Base-by-base conservation (phyloP, 2,113 vertebrate genomes). In the Aegithalos caudatus region DNA sequence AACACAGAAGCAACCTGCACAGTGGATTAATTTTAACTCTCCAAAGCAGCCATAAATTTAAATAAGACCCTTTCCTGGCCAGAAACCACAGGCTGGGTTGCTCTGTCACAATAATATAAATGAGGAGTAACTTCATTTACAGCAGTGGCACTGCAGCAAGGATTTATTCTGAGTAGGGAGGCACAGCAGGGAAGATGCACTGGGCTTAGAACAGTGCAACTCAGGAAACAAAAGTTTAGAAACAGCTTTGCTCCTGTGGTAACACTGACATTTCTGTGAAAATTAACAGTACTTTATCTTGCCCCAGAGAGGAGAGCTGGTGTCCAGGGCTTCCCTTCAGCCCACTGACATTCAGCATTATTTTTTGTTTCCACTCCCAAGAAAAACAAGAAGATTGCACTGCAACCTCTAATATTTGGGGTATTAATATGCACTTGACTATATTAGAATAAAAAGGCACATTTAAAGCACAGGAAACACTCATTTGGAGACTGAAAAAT, bases 1-100 rank as follows among this genome's bases (percentile, higher is more conserved):
- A 77, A 61, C 0, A 1, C 1, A 1, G 7, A 58, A 47, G 35
- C 19, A 71, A 61, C 29, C 23, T 38, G 5, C 8, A 28, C 0
- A 2, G 57, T 25, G 21, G 40, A 35, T 44, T 90, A 20, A 44
- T 42, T 85, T 56, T 27, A 62, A 74, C 38, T 62, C 60, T 42
- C 56, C 61, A n/a, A 74, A 86, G 38, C 5, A 58, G 44, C 18
- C 47, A 62, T 38, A 48, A 27, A 58, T 51, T 70, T 85, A 58
- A 91, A 4, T 61, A 25, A 66, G 72, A 77, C 45, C 69, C 73
- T 86, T 74, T 64, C 38, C 74, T 19, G 65, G 47, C 29, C 57
- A 81, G 74, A 48, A 93, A 57, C 24, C 37, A 40, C 48, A 71
- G 64, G 24, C 44, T 65, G 28, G 62, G 24, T 31, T 86, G 27